phyloP scores from a whole-genome alignment of 2,113 vertebrate species.

The Bostrychus sinensis region DNA sequence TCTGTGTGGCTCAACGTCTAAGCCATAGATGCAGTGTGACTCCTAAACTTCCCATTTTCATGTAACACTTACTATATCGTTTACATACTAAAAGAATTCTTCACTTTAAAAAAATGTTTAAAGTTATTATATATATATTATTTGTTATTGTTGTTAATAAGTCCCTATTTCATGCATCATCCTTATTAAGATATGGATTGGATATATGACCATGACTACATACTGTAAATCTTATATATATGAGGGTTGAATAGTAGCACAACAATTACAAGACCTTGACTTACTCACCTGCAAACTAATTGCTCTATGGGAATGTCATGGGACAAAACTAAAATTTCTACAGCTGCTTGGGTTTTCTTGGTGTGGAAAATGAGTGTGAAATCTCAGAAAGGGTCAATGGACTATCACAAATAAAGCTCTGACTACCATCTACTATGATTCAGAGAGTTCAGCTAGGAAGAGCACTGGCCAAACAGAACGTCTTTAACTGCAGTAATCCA shows the following conservation, averaged over 20 bases:
- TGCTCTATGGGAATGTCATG: slow-evolving; percentile 5
- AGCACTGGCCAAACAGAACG: background rate
- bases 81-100: too few relatives aligned
- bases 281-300: slow-evolving; percentile 18
- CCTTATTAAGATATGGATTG: too few relatives aligned
- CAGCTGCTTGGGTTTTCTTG: slow-evolving; percentile 3
- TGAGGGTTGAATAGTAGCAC: too few relatives aligned
- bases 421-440: slow-evolving; percentile 23
- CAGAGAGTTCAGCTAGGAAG: background rate
- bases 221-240: too few relatives aligned
- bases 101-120: too few relatives aligned
- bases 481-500: slow-evolving; percentile 13
- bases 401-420: slow-evolving; percentile 24
- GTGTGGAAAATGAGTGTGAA: slow-evolving; percentile 10
- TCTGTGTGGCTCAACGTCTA: background rate
- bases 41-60: slow-evolving; percentile 20
- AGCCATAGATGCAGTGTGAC: slow-evolving; percentile 11
- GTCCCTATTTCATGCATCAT: too few relatives aligned
- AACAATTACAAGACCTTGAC: too few relatives aligned
- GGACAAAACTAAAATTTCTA: slow-evolving; percentile 7
- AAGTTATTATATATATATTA: too few relatives aligned
- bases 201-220: too few relatives aligned
- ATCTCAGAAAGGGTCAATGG: slow-evolving; percentile 40
- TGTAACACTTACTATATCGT: slow-evolving; percentile 23
- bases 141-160: background rate